These are phyloP conservation scores for Cololabis saira DNA, from an alignment of 2,113 vertebrate genomes.

Conservation along the genomic window DNA sequence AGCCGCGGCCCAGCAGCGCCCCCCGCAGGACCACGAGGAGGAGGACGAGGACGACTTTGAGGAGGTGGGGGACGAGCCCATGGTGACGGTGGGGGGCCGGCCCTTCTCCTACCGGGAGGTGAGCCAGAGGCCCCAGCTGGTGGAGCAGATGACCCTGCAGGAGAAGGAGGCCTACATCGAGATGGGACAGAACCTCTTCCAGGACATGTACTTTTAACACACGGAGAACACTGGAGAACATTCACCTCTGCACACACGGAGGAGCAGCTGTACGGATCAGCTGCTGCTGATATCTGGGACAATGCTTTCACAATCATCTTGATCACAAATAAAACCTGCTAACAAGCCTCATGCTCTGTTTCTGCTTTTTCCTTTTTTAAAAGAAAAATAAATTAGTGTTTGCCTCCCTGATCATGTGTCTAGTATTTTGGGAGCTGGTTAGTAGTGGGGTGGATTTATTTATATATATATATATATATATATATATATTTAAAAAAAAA, in stretches of 20 bases:
- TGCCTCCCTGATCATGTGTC: constrained; percentile 7
- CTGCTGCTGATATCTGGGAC: neutral
- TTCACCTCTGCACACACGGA: neutral
- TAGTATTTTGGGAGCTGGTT: constrained; percentile 32
- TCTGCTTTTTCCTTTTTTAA: constrained; percentile 1
- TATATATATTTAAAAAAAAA: too few relatives aligned
- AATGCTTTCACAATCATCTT: too few relatives aligned
- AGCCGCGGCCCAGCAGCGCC: constrained; percentile 18
- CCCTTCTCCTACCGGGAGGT: constrained; percentile 90
- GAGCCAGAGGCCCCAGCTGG: constrained; percentile 93
- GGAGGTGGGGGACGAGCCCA: constrained; percentile 90
- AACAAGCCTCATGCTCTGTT: constrained; percentile 7
- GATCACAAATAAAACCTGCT: constrained; percentile 19
- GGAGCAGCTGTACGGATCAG: neutral
- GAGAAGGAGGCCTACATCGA: constrained; percentile 98
- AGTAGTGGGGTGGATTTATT: constrained; percentile 32
- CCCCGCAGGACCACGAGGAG: constrained; percentile 77
- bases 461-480: too few relatives aligned
- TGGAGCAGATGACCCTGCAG: constrained; percentile 93
- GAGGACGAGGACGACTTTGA: constrained; percentile 94
- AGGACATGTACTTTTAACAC: constrained; percentile 93
- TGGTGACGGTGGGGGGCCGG: constrained; percentile 89
- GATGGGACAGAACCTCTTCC: constrained; percentile 94
- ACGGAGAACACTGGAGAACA: too few relatives aligned
- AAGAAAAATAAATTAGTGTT: too few relatives aligned